Base-by-base conservation (phyloP, 2,797 vertebrate species). In the Discoglossus pictus region DNA sequence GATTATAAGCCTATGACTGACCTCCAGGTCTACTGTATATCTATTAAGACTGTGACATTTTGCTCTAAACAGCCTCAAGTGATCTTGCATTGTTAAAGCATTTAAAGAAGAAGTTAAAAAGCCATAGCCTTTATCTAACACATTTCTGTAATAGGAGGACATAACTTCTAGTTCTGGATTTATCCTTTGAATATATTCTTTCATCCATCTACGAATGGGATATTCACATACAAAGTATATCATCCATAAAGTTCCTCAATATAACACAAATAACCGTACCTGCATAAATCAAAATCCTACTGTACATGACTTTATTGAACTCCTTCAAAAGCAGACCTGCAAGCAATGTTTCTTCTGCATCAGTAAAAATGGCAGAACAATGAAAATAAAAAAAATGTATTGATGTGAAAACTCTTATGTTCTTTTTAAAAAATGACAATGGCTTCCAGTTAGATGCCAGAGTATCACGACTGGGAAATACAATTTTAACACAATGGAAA, bases 181-280 rank as follows among this genome's bases (percentile, higher is more conserved):
- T 25, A 40, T 59, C 44, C 17, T 67, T 67, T 59, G 35, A 59
- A 59, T 67, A 34, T 51, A 35, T 67, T 34, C 25, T 58, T 67
- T 43, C 3, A 40, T 52, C 16, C 36, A 18, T 39, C n/a, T 51
- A 20, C 40, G 7, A 31, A 31, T 24, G 18, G 17, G 46, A 27
- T 51, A 51, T 34, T 43, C 39, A 55, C 39, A 18, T 38, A 47
- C 16, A 21, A 51, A 6, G 16, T 9, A 51, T 61, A 12, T 51
- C 8, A 39, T 38, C 1, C 6, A 7, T 7, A 12, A 12, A 18
- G 5, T 16, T 7, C 20, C 2, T 20, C 10, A 21, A 31, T 21
- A 12, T 47, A 47, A 7, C 31, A 17, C 20, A 40, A 25, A 23
- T 46, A 53, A 44, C 6, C 34, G 38, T 38, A 9, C 12, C 11